A percentile compares a stretch with the other conserved stretches of the same genome.
Evolutionary conservation across 2,113 vertebrate species (phyloP).

Genomic region (Deroptyus accipitrinus): DNA sequence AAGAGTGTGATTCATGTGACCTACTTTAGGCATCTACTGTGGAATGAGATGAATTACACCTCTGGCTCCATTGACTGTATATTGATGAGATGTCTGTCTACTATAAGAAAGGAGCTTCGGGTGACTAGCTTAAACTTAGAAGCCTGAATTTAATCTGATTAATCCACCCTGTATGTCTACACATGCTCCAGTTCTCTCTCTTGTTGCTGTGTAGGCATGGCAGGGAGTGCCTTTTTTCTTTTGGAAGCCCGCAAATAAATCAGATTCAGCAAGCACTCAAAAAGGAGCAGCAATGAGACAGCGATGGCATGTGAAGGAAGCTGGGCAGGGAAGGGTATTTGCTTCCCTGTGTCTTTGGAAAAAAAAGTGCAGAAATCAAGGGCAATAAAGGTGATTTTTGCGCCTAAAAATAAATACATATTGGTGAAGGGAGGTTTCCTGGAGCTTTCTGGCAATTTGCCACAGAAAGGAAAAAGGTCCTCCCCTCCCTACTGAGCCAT

Average conservation of each 20-base stretch:
- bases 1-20: constrained; percentile 42
- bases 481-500: constrained; percentile 16
- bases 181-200: constrained; percentile 5
- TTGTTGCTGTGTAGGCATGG: neutral
- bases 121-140: constrained; percentile 50
- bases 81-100: constrained; percentile 53
- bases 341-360: neutral
- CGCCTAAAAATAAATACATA: constrained; percentile 42
- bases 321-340: neutral
- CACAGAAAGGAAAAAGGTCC: constrained; percentile 18
- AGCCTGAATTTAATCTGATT: constrained; percentile 50
- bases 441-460: constrained; percentile 34
- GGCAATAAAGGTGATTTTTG: constrained; percentile 21
- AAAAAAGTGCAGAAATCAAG: constrained; percentile 6
- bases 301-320: neutral
- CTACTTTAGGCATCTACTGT: constrained; percentile 28
- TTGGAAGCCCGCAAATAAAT: neutral
- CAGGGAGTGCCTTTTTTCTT: neutral
- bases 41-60: constrained; percentile 49
- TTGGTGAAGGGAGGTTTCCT: constrained; percentile 18
- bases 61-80: constrained; percentile 52
- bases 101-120: constrained; percentile 36
- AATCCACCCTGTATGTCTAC: constrained; percentile 1
- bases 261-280: neutral
- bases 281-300: neutral